A percentile compares a stretch with the other conserved stretches of the same genome.
phyloP scores from a whole-genome alignment of 37 sponge, comb jelly and placozoan genomes.

The Agelas oroides region DNA sequence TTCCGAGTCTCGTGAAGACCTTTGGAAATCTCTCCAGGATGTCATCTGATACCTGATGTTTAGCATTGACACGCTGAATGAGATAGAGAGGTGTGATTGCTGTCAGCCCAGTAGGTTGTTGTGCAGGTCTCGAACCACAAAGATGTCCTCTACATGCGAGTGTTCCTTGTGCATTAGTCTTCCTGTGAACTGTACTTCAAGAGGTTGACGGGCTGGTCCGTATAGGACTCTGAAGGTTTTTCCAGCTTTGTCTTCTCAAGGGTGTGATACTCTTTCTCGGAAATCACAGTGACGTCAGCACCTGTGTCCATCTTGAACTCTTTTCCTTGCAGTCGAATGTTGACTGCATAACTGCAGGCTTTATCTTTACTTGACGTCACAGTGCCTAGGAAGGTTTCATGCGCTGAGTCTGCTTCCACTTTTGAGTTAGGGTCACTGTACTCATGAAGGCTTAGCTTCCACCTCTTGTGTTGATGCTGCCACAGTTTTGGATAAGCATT shows the following conservation, averaged over 20 bases:
- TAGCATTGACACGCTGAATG: not conserved
- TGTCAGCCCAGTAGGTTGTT: slow-evolving; percentile 33
- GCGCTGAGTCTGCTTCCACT: too few relatives aligned
- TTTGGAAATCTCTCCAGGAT: not conserved
- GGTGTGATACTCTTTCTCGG: slow-evolving; percentile 1
- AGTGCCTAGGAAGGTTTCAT: too few relatives aligned
- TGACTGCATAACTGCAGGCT: not conserved
- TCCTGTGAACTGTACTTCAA: slow-evolving; percentile 24
- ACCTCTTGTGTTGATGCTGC: too few relatives aligned
- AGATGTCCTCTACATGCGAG: not conserved
- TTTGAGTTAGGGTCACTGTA: too few relatives aligned
- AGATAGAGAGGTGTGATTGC: slow-evolving; percentile 26
- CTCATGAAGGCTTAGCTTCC: too few relatives aligned
- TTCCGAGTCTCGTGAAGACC: slow-evolving; percentile 41
- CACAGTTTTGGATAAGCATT: too few relatives aligned
- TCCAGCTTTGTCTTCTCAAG: not conserved
- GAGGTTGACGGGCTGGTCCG: not conserved
- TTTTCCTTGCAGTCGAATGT: not conserved
- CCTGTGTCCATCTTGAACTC: slow-evolving; percentile 55
- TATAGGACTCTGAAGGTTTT: slow-evolving; percentile 13
- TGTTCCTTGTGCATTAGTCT: not conserved
- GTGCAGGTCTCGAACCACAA: slow-evolving; percentile 20
- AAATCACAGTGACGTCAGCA: slow-evolving; percentile 41
- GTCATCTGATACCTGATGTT: not conserved
- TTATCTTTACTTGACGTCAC: too few relatives aligned